phyloP scores from a whole-genome alignment of 2,113 vertebrate genomes.

The Phyllostomus hastatus region DNA sequence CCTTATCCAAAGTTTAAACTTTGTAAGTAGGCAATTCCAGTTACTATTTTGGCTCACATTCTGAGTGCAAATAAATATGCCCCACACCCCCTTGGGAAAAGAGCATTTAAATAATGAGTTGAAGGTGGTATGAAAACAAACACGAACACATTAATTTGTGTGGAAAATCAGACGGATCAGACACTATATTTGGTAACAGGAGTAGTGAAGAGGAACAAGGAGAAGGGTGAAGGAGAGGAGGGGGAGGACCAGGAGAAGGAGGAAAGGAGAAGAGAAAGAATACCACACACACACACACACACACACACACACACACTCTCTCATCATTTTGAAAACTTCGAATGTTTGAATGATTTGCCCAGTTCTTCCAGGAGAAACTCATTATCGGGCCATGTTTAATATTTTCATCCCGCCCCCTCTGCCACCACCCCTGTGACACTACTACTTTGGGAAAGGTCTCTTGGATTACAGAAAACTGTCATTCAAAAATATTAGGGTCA shows the following conservation, averaged over 20 bases:
- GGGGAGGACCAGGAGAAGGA: not conserved
- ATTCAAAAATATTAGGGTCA: conserved; percentile 31
- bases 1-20: conserved; percentile 4
- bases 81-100: not conserved
- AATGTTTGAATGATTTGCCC: not conserved
- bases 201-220: not conserved
- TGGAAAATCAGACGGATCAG: not conserved
- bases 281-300: too few species aligned
- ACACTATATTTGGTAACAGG: not conserved
- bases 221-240: accelerated
- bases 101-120: not conserved
- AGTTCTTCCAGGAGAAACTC: not conserved
- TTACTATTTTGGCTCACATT: not conserved
- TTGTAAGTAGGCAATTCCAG: not conserved
- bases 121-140: not conserved
- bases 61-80: not conserved
- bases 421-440: not conserved
- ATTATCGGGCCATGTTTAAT: not conserved
- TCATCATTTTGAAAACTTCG: not conserved
- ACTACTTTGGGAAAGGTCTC: not conserved
- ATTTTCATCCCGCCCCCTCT: not conserved
- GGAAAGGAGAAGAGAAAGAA: accelerated
- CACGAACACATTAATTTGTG: not conserved
- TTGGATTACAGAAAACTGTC: not conserved
- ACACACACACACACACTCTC: not conserved